Evolutionary conservation across 2,888 invertebrate genomes (phyloP), one percentile per base, ranked within the genome.

Genomic region (Drosophila buzzatii): DNA sequence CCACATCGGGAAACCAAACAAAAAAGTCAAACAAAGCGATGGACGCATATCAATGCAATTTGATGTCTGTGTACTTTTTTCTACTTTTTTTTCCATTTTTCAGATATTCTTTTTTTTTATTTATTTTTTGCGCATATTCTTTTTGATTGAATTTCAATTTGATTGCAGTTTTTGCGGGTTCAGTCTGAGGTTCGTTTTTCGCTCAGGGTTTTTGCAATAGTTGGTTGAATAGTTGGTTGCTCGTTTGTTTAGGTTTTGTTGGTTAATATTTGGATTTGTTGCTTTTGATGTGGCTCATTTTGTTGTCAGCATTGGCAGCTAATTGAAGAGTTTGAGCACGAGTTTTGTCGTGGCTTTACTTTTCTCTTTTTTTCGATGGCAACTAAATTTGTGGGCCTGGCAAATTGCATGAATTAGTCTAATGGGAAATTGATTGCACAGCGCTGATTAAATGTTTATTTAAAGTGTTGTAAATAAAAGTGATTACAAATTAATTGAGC

Each of bases 141-240:
- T 67, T 76, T 82, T 85, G 85, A 83, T 85, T 82, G 83, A 85
- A 83, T 81, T 85, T 83, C 83, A 85, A 85, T 83, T 83, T 85
- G 83, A 81, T 85, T 85, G 80, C 73, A 78, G 68, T 80, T 85
- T 76, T 76, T 72, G 44, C 27, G 52, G 56, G 51, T 42, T 39
- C 42, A 47, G 52, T 41, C 59, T 59, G 33, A 42, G 59, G 33
- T 44, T 18, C 31, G 60, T 14, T 70, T 67, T 33, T 62, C 57
- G 44, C 20, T 23, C 20, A 41, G 53, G 58, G 52, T 61, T 51
- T 51, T 47, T 45, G 42, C 49, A 68, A 69, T 72, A 68, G 74
- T 72, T 73, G 63, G 59, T 27, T 49, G 59, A 41, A 55, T 55
- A 55, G 55, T 55, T 41, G 55, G 39, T 18, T 12, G 41, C n/a